These are phyloP conservation scores for Phoenicopterus ruber DNA, from an alignment of 2,113 vertebrate genomes.

Conservation along the genomic window DNA sequence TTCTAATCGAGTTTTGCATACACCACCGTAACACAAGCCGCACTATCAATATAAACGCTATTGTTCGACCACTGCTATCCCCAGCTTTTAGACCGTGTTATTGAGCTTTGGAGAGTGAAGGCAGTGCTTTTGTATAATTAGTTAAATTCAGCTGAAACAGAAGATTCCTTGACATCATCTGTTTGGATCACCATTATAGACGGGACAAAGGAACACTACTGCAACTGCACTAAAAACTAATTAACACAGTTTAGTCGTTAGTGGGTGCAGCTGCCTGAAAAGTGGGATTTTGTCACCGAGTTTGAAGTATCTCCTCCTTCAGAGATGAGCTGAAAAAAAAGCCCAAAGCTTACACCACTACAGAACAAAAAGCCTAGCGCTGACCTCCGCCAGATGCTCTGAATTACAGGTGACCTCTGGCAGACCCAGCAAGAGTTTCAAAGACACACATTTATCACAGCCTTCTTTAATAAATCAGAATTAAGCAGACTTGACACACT, in stretches of 20 bases:
- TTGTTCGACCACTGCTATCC: neutral
- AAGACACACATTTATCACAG: neutral
- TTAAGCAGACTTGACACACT: neutral
- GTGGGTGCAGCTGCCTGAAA: constrained; percentile 7
- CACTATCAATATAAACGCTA: neutral
- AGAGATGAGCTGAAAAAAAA: neutral
- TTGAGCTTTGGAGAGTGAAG: neutral
- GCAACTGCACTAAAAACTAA: neutral
- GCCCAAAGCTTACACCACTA: neutral
- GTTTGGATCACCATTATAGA: neutral
- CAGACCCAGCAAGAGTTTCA: neutral
- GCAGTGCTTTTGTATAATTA: neutral
- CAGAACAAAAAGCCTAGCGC: neutral
- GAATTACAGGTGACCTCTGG: constrained; percentile 25
- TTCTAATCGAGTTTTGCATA: neutral
- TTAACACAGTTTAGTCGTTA: neutral
- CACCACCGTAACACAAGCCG: neutral
- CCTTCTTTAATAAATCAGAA: neutral
- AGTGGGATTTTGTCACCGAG: neutral
- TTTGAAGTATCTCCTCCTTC: constrained; percentile 16
- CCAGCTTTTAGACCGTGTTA: neutral
- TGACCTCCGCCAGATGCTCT: constrained; percentile 16
- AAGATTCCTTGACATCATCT: constrained; percentile 34
- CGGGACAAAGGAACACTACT: neutral
- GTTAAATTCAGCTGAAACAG: neutral